phyloP scores from a whole-genome alignment of 2,888 invertebrate species.

The Bimastos eiseni region DNA sequence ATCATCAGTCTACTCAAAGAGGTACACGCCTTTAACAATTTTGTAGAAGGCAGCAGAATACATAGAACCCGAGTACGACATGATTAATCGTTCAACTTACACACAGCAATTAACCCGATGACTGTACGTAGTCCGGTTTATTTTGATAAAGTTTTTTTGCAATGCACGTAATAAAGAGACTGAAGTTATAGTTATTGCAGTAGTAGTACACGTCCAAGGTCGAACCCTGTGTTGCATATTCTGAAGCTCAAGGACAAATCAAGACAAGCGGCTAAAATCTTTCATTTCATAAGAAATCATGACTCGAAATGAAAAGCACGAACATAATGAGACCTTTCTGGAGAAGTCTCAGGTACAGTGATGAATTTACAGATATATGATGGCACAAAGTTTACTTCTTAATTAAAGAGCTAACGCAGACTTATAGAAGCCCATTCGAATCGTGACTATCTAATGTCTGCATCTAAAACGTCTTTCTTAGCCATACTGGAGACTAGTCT shows the following conservation, averaged over 20 bases:
- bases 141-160: not conserved
- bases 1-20: not conserved
- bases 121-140: not conserved
- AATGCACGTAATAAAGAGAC: not conserved
- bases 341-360: too few relatives aligned
- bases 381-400: too few relatives aligned
- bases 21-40: not conserved
- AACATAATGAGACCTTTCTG: too few relatives aligned
- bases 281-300: not conserved
- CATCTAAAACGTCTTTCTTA: not conserved
- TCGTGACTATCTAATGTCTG: not conserved
- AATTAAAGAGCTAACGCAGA: too few relatives aligned
- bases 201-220: not conserved
- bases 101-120: not conserved
- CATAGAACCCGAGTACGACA: not conserved
- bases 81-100: not conserved
- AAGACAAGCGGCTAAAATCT: not conserved
- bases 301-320: too few relatives aligned
- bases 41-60: not conserved
- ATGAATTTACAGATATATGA: too few relatives aligned
- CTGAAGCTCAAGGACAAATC: not conserved
- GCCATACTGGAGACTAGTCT: not conserved
- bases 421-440: too few relatives aligned
- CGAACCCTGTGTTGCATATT: not conserved
- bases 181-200: not conserved